phyloP scores from a whole-genome alignment of 2,797 vertebrate species.

The Hippopotamyrus pictus region DNA sequence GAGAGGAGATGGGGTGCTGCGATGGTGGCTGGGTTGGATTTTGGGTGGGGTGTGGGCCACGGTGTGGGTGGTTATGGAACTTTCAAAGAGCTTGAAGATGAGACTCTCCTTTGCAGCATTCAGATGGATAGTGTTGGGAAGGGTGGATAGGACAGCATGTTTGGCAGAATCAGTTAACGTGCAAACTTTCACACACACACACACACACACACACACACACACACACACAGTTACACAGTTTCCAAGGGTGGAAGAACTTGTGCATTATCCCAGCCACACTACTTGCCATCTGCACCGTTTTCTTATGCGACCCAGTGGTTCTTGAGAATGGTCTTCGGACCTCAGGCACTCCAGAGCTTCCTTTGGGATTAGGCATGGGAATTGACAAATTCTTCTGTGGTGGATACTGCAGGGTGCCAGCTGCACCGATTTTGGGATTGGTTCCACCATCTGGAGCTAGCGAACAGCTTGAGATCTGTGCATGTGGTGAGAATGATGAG shows the following conservation, averaged over 20 bases:
- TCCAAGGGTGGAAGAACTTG: background rate
- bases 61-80: no score
- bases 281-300: background rate
- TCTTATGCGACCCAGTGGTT: background rate
- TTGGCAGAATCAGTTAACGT: background rate
- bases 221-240: background rate
- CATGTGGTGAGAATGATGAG: background rate
- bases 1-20: background rate
- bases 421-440: background rate
- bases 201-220: background rate
- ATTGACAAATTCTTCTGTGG: background rate
- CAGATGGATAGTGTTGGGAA: background rate
- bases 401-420: background rate
- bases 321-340: background rate
- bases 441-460: background rate
- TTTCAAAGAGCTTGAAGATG: background rate
- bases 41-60: background rate
- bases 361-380: background rate
- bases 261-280: background rate
- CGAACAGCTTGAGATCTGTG: background rate
- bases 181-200: background rate
- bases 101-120: background rate
- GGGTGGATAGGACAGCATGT: background rate
- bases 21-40: background rate
- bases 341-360: background rate